These are phyloP conservation scores for Hassar affinis DNA, from an alignment of 2,113 vertebrate species.

Conservation along the genomic window DNA sequence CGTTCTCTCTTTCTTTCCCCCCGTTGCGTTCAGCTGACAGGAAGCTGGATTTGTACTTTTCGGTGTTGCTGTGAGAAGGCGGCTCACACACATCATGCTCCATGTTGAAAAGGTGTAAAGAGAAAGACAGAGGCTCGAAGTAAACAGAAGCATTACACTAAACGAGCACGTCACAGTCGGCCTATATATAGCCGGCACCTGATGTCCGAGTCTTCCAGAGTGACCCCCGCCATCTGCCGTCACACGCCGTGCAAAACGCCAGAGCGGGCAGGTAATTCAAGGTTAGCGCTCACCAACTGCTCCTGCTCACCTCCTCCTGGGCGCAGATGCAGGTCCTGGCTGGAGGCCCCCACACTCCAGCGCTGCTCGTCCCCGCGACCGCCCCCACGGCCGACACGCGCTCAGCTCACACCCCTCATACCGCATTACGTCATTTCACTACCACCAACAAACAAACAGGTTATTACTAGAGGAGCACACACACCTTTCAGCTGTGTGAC, in stretches of 20 bases:
- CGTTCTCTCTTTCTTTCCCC: background rate
- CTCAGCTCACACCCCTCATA: too few relatives aligned
- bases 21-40: background rate
- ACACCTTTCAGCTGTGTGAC: conserved; percentile 7
- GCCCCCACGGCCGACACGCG: background rate
- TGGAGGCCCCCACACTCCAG: conserved; percentile 8
- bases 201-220: conserved; percentile 56
- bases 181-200: conserved; percentile 72
- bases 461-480: too few relatives aligned
- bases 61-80: background rate
- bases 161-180: conserved; percentile 54
- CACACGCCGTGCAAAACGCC: conserved; percentile 46
- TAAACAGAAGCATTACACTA: conserved; percentile 50
- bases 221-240: conserved; percentile 73
- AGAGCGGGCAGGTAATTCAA: conserved; percentile 53
- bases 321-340: conserved; percentile 42
- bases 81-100: background rate
- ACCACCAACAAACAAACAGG: too few relatives aligned
- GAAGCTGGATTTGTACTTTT: too few relatives aligned
- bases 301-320: conserved; percentile 46
- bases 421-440: too few relatives aligned
- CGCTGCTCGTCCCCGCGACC: conserved; percentile 23
- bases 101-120: background rate
- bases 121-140: background rate
- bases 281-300: conserved; percentile 59